Conservation (phyloP, 1,140 invertebrate species). For the Trypoxylus dichotomus region DNA sequence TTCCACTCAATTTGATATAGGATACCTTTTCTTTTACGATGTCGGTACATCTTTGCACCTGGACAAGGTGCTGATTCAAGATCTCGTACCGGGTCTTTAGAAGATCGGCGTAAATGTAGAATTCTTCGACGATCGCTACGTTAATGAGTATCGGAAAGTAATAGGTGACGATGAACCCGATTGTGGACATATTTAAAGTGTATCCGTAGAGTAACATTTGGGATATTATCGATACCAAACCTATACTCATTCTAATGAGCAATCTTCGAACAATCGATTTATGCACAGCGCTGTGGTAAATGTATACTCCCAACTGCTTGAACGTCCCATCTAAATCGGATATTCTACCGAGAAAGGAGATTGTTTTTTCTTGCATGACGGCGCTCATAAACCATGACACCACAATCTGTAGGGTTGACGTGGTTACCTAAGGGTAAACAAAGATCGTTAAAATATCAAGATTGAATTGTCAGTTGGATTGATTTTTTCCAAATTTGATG, state of each 20-base stretch:
- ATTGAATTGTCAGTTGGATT: no score
- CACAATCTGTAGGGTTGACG: neutral
- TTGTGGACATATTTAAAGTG: neutral
- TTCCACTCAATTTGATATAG: conserved; percentile 2
- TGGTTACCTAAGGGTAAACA: neutral
- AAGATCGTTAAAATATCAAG: no score
- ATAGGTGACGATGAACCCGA: conserved; percentile 10
- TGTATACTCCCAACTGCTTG: conserved; percentile 29
- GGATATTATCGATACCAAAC: neutral
- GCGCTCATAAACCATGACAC: conserved; percentile 23
- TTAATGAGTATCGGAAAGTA: conserved; percentile 28
- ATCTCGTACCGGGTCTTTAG: conserved; percentile 11
- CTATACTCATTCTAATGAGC: neutral
- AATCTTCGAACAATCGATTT: neutral
- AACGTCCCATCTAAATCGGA: conserved; percentile 25
- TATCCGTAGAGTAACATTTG: neutral
- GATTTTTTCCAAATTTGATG: no score
- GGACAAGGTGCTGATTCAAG: conserved; percentile 21
- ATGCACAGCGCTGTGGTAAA: conserved; percentile 27
- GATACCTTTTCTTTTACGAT: neutral
- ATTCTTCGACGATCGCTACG: neutral
- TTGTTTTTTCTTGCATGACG: conserved; percentile 25
- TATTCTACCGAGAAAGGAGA: conserved; percentile 16
- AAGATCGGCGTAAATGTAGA: conserved; percentile 2
- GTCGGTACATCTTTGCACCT: conserved; percentile 8